phyloP scores from a whole-genome alignment of 2,797 vertebrate species.

The Chelonia mydas region DNA sequence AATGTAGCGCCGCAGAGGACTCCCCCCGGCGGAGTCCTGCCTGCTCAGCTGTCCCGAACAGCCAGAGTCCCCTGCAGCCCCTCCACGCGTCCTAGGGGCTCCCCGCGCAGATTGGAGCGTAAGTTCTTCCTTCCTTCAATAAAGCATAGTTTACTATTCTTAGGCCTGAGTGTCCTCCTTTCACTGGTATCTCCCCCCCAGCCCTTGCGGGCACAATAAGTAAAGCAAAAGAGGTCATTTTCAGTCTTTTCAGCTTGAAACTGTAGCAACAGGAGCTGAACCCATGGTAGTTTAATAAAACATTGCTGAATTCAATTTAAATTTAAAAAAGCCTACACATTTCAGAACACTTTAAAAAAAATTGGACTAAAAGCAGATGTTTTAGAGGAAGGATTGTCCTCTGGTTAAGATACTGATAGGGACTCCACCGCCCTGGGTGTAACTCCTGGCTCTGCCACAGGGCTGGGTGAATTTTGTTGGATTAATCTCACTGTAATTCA shows the following conservation, averaged over 20 bases:
- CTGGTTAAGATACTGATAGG: neutral
- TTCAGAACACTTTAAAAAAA: neutral
- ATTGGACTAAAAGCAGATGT: neutral
- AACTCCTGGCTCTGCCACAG: too few species aligned
- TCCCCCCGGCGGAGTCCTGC: too few species aligned
- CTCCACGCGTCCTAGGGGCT: too few species aligned
- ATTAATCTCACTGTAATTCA: neutral
- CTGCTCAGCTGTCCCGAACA: too few species aligned
- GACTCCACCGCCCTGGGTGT: neutral
- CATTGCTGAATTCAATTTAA: neutral
- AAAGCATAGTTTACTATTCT: too few species aligned
- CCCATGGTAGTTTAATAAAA: neutral
- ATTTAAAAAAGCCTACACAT: neutral
- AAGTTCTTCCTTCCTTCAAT: too few species aligned
- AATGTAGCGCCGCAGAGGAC: too few species aligned
- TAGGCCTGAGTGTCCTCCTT: too few species aligned
- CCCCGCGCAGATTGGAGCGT: too few species aligned
- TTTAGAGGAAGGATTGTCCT: neutral
- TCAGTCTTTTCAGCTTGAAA: neutral
- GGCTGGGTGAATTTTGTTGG: neutral
- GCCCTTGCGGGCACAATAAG: too few species aligned
- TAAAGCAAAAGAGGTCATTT: neutral
- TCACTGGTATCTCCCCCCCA: too few species aligned
- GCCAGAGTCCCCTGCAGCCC: too few species aligned
- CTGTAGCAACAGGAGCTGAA: neutral